Evolutionary conservation across 2,113 vertebrate genomes (phyloP).

Genomic region (Trogon melanurus): DNA sequence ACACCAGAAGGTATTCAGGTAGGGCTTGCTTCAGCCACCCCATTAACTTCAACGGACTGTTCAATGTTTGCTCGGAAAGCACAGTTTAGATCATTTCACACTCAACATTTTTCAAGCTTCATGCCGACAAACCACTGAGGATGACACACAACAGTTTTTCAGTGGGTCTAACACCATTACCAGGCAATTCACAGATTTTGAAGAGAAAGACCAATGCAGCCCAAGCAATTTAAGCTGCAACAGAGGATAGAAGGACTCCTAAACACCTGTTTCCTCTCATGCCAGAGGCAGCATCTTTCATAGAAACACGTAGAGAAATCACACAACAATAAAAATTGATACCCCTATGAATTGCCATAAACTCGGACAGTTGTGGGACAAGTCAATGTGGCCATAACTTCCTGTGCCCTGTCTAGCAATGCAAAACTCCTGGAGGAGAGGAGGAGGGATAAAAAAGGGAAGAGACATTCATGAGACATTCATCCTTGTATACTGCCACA

Average conservation of each 20-base stretch:
- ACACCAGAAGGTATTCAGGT: neutral
- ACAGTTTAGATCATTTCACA: neutral
- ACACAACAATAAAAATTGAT: neutral
- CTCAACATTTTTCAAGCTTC: neutral
- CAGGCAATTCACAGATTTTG: neutral
- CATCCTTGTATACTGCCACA: neutral
- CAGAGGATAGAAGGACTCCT: neutral
- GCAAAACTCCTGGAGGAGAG: neutral
- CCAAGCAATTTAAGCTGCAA: neutral
- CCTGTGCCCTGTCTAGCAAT: neutral
- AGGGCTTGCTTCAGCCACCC: neutral
- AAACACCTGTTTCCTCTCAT: neutral
- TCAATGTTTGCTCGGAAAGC: neutral
- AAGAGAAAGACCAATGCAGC: neutral
- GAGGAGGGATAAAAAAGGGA: neutral
- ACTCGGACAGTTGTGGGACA: neutral
- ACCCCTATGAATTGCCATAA: neutral
- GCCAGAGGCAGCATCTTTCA: neutral
- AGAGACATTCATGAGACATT: neutral
- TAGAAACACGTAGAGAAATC: neutral
- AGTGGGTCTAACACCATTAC: neutral
- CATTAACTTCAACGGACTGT: neutral
- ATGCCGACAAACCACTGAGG: neutral
- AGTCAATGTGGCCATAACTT: fast-evolving
- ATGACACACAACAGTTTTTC: neutral